Percentiles rank a stretch among this genome's conserved stretches.
phyloP scores from a whole-genome alignment of 2,797 vertebrate species.

The Hippoglossus hippoglossus region DNA sequence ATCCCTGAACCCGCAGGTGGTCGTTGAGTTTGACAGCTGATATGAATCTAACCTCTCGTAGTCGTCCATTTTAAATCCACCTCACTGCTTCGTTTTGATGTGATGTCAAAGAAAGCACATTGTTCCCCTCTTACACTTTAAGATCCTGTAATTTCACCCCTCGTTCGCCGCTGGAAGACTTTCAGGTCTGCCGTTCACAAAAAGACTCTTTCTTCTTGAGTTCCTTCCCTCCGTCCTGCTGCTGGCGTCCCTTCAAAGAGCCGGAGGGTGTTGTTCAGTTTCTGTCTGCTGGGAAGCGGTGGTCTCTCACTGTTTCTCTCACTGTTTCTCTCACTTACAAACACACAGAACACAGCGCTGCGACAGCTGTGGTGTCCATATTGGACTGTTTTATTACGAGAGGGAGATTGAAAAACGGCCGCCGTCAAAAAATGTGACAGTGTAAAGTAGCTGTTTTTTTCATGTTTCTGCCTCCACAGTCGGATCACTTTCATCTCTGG shows the following conservation, averaged over 20 bases:
- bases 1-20: background rate
- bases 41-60: conserved; percentile 38
- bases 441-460: conserved; percentile 30
- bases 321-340: background rate
- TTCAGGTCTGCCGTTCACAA: conserved; percentile 57
- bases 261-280: conserved; percentile 41
- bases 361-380: conserved; percentile 26
- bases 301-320: conserved; percentile 8
- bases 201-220: conserved; percentile 69
- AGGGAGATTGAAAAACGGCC: background rate
- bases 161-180: conserved; percentile 49
- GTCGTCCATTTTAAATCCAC: conserved; percentile 21
- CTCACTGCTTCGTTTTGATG: conserved; percentile 41
- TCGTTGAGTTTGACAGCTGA: conserved; percentile 12
- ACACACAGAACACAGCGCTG: background rate
- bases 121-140: conserved; percentile 24
- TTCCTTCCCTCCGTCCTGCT: conserved; percentile 64
- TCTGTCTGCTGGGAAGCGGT: conserved; percentile 37
- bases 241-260: conserved; percentile 68
- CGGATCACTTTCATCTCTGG: conserved; percentile 55
- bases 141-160: conserved; percentile 67
- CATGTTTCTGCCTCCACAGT: conserved; percentile 28
- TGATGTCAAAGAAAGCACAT: conserved; percentile 44
- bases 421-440: conserved; percentile 19
- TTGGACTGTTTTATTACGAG: background rate